These are phyloP conservation scores for Setophaga kirtlandii DNA, from an alignment of 2,113 vertebrate genomes.

Conservation along the genomic window DNA sequence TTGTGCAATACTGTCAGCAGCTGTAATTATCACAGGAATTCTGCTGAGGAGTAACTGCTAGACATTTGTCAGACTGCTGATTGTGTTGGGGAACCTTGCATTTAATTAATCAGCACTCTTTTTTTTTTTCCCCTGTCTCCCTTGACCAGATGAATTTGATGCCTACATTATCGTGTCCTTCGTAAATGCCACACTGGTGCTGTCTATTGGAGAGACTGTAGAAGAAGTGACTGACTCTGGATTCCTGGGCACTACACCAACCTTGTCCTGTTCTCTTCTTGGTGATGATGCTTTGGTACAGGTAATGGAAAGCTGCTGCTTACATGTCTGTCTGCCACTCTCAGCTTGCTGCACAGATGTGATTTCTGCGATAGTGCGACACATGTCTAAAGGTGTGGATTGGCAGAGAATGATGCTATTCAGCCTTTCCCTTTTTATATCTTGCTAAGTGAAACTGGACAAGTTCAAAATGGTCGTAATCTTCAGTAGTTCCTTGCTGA, in stretches of 20 bases:
- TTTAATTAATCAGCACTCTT: conserved; percentile 27
- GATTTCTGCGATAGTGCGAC: neutral
- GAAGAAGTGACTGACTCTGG: conserved; percentile 99
- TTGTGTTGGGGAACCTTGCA: conserved; percentile 4
- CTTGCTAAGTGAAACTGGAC: neutral
- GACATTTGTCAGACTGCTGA: neutral
- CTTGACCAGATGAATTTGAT: conserved; percentile 91
- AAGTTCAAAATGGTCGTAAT: neutral
- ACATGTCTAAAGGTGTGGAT: neutral
- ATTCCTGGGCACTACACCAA: conserved; percentile 96
- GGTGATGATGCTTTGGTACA: conserved; percentile 97
- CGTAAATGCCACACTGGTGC: conserved; percentile 95
- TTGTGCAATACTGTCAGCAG: neutral
- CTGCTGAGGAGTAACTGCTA: conserved; percentile 44
- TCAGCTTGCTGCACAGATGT: rapidly evolving
- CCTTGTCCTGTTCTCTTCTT: conserved; percentile 94
- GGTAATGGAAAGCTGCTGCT: conserved; percentile 73
- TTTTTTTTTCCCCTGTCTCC: conserved; percentile 30
- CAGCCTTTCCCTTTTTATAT: neutral
- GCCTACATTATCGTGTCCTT: conserved; percentile 99
- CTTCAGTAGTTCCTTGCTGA: neutral
- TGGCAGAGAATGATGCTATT: neutral
- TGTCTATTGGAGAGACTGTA: conserved; percentile 98
- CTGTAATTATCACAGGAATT: conserved; percentile 37
- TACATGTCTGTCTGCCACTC: neutral